These are phyloP conservation scores for Todiramphus chloris DNA, from an alignment of 2,113 vertebrate species.

Conservation along the genomic window DNA sequence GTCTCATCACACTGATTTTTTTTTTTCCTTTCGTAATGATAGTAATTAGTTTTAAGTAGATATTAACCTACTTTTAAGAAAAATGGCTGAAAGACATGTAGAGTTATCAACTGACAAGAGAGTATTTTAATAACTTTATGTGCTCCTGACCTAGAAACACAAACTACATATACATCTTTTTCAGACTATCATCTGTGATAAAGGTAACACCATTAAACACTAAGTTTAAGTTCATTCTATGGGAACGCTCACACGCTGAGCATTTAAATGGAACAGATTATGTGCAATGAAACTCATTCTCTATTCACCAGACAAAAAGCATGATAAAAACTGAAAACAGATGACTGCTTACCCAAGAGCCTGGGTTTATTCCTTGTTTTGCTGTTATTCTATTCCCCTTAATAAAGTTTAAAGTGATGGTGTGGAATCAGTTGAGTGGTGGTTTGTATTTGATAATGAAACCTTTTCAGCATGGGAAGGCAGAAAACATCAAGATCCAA, in stretches of 20 bases:
- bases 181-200: background rate
- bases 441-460: background rate
- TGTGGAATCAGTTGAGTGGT: background rate
- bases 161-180: background rate
- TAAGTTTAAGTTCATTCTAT: background rate
- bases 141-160: constrained; percentile 47
- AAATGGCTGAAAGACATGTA: constrained; percentile 14
- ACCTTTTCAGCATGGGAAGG: background rate
- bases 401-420: background rate
- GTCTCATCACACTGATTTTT: background rate
- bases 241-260: background rate
- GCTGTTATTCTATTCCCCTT: background rate
- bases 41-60: constrained; percentile 33
- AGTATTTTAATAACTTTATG: constrained; percentile 19
- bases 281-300: background rate
- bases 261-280: background rate
- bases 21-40: background rate
- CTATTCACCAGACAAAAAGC: background rate
- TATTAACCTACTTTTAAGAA: constrained; percentile 43
- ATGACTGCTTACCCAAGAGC: background rate
- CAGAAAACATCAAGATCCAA: background rate
- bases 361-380: background rate
- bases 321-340: background rate
- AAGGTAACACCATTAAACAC: background rate
- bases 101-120: constrained; percentile 18